Evolutionary conservation across 2,797 vertebrate genomes (phyloP).

Genomic region (Alauda arvensis): DNA sequence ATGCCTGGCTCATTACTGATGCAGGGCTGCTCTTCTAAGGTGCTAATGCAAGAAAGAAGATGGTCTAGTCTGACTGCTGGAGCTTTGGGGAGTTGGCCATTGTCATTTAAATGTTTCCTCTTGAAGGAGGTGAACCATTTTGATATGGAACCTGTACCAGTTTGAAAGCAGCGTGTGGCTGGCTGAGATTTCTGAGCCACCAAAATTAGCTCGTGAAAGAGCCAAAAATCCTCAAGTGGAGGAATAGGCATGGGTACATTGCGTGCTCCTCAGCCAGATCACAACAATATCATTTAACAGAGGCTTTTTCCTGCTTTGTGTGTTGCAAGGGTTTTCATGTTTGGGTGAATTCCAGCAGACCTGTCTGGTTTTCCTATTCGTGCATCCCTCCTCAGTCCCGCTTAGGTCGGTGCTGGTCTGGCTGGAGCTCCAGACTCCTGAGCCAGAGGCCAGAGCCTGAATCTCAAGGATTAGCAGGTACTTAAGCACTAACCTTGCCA

Average conservation of each 20-base stretch:
- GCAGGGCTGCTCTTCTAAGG: background rate
- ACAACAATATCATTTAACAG: background rate
- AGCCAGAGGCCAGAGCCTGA: background rate
- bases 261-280: rapidly evolving
- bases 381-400: background rate
- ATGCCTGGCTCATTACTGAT: background rate
- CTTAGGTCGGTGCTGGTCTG: rapidly evolving
- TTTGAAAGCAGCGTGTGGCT: background rate
- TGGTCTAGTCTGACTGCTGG: background rate
- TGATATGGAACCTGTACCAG: background rate
- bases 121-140: background rate
- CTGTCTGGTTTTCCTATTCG: background rate
- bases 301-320: background rate
- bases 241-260: rapidly evolving
- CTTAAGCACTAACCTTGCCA: background rate
- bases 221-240: background rate
- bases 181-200: background rate
- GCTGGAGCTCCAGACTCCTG: background rate
- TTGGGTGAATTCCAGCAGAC: background rate
- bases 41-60: background rate
- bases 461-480: background rate
- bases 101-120: background rate
- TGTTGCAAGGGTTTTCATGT: background rate
- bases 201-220: background rate
- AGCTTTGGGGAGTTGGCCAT: background rate